phyloP scores from a whole-genome alignment of 1,140 invertebrate species.

The Hypothenemus hampei region DNA sequence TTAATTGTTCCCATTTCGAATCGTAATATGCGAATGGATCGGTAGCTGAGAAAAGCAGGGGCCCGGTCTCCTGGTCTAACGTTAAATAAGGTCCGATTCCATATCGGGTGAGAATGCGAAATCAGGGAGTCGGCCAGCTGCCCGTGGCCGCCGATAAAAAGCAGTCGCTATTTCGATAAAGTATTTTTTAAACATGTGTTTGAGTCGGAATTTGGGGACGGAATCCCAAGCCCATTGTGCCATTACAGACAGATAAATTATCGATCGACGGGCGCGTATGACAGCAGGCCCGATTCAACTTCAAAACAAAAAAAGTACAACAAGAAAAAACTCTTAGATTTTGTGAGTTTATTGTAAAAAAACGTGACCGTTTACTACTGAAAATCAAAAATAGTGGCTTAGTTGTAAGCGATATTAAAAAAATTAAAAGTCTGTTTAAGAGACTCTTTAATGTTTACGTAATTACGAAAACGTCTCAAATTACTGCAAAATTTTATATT shows the following conservation, averaged over 20 bases:
- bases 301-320: not conserved
- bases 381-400: too few relatives aligned
- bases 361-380: too few relatives aligned
- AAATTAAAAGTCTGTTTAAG: too few relatives aligned
- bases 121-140: slow-evolving; percentile 37
- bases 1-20: too few relatives aligned
- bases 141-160: slow-evolving; percentile 37
- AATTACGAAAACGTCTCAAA: too few relatives aligned
- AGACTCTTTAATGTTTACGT: too few relatives aligned
- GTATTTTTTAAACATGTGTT: slow-evolving; percentile 47
- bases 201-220: slow-evolving; percentile 43
- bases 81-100: slow-evolving; percentile 14
- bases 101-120: slow-evolving; percentile 31
- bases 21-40: not conserved
- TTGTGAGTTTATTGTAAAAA: too few relatives aligned
- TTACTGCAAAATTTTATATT: not conserved
- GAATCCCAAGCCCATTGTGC: slow-evolving; percentile 44
- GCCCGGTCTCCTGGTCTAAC: slow-evolving; percentile 3
- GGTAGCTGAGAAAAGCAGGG: too few relatives aligned
- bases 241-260: slow-evolving; percentile 46
- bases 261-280: slow-evolving; percentile 45
- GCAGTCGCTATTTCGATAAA: slow-evolving; percentile 43
- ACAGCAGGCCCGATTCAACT: slow-evolving; percentile 37
- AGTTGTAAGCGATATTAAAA: too few relatives aligned
- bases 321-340: too few relatives aligned